Evolutionary conservation across 2,113 vertebrate species (phyloP).

Genomic region (Neomonachus schauinslandi): DNA sequence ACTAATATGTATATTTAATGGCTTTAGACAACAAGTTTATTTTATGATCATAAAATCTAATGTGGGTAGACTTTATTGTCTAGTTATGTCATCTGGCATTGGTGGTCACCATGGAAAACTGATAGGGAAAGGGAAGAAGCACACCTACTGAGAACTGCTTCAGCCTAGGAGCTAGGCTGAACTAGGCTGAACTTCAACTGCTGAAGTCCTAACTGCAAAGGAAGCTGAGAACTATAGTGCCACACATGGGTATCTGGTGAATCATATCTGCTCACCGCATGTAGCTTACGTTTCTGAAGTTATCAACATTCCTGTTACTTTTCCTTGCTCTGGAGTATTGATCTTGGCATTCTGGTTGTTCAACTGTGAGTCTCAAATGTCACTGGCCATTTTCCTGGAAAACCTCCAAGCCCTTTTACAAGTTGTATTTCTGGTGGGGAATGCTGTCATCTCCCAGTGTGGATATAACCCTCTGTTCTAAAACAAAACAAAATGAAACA

Average conservation of each 20-base stretch:
- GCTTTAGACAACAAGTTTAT: neutral
- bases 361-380: neutral
- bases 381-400: neutral
- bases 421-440: neutral
- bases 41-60: neutral
- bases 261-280: neutral
- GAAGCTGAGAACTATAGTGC: neutral
- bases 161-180: neutral
- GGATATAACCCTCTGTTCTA: neutral
- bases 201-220: neutral
- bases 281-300: neutral
- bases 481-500: neutral
- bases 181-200: neutral
- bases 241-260: no score
- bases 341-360: neutral
- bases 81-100: neutral
- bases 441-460: neutral
- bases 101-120: neutral
- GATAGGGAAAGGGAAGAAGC: neutral
- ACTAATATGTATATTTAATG: neutral
- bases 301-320: neutral
- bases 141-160: neutral
- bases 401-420: neutral
- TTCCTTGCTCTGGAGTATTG: neutral
- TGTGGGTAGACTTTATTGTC: neutral